These are phyloP conservation scores for Gobionotothen gibberifrons DNA, from an alignment of 2,797 vertebrate species.

Conservation along the genomic window DNA sequence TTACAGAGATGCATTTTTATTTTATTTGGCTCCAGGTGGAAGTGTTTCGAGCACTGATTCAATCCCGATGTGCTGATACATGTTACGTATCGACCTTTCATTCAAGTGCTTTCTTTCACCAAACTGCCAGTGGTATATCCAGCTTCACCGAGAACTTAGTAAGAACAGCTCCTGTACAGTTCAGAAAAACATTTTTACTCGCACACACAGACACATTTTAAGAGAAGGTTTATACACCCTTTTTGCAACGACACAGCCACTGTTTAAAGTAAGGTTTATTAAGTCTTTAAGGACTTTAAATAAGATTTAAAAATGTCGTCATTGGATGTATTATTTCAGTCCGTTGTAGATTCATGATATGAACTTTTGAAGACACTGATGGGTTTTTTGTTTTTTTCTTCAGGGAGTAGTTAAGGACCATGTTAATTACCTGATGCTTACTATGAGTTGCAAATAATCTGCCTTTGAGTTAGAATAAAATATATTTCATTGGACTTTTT, in stretches of 20 bases:
- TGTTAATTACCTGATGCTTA: constrained; percentile 2
- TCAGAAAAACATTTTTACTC: constrained; percentile 24
- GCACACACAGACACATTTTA: constrained; percentile 26
- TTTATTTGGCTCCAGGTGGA: constrained; percentile 60
- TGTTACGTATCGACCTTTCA: constrained; percentile 19
- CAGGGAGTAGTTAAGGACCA: constrained; percentile 71
- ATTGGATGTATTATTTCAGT: constrained; percentile 67
- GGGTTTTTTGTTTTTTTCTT: constrained; percentile 62
- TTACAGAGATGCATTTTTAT: constrained; percentile 60
- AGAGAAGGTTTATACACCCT: constrained; percentile 38
- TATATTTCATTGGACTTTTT: background rate
- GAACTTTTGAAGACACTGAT: constrained; percentile 84
- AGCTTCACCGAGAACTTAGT: constrained; percentile 54
- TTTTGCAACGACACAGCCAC: constrained; percentile 55
- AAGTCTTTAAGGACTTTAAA: constrained; percentile 57
- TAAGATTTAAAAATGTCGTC: constrained; percentile 56
- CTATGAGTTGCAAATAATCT: constrained; percentile 18
- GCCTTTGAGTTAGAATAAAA: constrained; percentile 22
- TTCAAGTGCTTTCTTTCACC: constrained; percentile 60
- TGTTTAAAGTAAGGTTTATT: constrained; percentile 43
- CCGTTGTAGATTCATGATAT: constrained; percentile 68
- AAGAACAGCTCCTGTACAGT: constrained; percentile 65
- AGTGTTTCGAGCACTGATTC: constrained; percentile 54
- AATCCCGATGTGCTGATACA: constrained; percentile 32
- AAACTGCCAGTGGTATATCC: constrained; percentile 52